These are phyloP conservation scores for Momotus momota DNA, from an alignment of 2,797 vertebrate species.

Conservation along the genomic window DNA sequence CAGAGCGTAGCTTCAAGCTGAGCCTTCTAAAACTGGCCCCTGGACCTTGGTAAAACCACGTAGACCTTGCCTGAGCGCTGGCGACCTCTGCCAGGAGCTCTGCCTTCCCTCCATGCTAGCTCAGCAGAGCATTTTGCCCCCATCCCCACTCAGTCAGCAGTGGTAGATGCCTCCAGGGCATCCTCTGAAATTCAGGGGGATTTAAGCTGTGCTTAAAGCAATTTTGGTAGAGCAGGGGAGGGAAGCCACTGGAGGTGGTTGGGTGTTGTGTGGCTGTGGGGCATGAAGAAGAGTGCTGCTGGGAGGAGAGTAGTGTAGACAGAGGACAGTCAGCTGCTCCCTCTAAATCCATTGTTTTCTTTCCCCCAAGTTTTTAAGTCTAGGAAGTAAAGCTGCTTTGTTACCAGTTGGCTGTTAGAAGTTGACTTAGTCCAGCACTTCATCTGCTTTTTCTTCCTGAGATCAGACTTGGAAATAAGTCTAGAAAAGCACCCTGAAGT, in stretches of 20 bases:
- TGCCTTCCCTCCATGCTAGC: not conserved
- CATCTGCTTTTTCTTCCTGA: not conserved
- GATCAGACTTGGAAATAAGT: not conserved
- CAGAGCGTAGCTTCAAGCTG: accelerated
- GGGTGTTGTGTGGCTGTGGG: not conserved
- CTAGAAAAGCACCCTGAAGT: not conserved
- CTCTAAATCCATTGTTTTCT: not conserved
- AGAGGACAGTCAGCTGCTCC: not conserved
- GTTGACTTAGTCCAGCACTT: not conserved
- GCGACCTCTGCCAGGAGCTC: not conserved
- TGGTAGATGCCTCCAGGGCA: not conserved
- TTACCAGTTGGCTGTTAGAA: not conserved
- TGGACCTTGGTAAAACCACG: not conserved
- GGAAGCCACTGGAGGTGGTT: not conserved
- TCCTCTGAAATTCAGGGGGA: not conserved
- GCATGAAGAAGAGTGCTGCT: not conserved
- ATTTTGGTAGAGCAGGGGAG: not conserved
- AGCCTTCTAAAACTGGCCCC: not conserved
- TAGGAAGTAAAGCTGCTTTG: not conserved
- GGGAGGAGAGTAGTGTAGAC: not conserved
- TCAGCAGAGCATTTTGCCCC: not conserved
- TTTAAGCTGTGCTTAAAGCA: not conserved
- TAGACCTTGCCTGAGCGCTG: accelerated
- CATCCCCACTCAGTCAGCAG: not conserved
- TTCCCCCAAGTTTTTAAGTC: not conserved